Percentiles rank a stretch among this genome's conserved stretches.
phyloP scores from a whole-genome alignment of 2,888 invertebrate species.

The Pristionchus arcanus region DNA sequence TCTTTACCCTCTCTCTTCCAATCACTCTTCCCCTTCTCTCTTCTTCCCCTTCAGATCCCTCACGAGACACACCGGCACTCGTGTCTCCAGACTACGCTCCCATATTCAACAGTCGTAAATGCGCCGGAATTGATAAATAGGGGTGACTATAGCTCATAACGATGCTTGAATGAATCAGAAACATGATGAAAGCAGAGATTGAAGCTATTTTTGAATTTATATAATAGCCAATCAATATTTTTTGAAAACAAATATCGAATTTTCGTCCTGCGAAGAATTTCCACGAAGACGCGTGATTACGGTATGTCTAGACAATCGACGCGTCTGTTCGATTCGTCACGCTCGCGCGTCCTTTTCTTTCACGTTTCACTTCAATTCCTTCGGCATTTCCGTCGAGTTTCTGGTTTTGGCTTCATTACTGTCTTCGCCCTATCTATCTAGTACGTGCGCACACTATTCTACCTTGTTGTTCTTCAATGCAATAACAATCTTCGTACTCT shows the following conservation, averaged over 20 bases:
- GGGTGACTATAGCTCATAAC: conserved; percentile 42
- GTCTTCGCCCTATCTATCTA: background rate
- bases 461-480: conserved; percentile 43
- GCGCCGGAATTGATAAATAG: conserved; percentile 41
- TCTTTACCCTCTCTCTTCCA: conserved; percentile 35
- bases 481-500: conserved; percentile 46
- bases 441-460: conserved; percentile 24
- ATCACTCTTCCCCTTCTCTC: conserved; percentile 16
- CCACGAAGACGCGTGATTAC: background rate
- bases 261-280: background rate
- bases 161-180: conserved; percentile 26
- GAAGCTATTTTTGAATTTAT: background rate
- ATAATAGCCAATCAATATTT: background rate
- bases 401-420: conserved; percentile 13
- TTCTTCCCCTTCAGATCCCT: conserved; percentile 22
- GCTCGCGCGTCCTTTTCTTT: background rate
- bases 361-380: background rate
- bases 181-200: background rate
- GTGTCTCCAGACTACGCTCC: conserved; percentile 45
- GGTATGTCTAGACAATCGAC: background rate
- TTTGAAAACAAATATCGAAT: background rate
- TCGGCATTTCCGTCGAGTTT: background rate
- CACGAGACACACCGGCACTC: conserved; percentile 49
- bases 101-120: conserved; percentile 20
- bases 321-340: background rate